Percentiles rank a stretch among this genome's conserved stretches.
These are phyloP conservation scores for Lytechinus pictus DNA, from an alignment of 35 echinoderm and acorn worm genomes.

Conservation along the genomic window DNA sequence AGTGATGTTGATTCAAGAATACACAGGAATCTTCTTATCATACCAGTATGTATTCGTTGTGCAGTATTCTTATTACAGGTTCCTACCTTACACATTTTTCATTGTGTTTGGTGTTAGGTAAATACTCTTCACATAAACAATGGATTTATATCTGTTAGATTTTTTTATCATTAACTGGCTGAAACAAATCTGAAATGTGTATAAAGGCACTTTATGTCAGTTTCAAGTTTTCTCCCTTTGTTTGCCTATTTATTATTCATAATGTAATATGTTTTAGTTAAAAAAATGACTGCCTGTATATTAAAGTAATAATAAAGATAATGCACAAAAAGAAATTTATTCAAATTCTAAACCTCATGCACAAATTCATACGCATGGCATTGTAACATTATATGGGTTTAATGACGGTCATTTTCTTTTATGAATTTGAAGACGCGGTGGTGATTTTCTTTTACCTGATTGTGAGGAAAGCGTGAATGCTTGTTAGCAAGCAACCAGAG, in stretches of 20 bases:
- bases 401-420: too few relatives aligned
- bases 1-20: not conserved
- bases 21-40: not conserved
- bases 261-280: not conserved
- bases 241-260: not conserved
- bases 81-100: too few relatives aligned
- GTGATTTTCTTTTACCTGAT: too few relatives aligned
- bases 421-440: too few relatives aligned
- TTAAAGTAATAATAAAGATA: not conserved
- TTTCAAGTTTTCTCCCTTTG: not conserved
- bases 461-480: too few relatives aligned
- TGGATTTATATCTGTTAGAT: not conserved
- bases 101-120: too few relatives aligned
- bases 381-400: too few relatives aligned
- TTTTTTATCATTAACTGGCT: not conserved
- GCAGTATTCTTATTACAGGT: not conserved
- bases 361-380: too few relatives aligned
- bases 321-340: not conserved
- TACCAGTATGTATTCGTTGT: not conserved
- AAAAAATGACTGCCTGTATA: not conserved
- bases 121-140: not conserved
- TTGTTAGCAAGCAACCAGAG: too few relatives aligned
- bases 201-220: not conserved
- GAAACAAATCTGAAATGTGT: not conserved
- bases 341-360: too few relatives aligned